Evolutionary conservation across 2,888 invertebrate species (phyloP), one percentile per base, ranked within the genome.

Genomic region (Scaptomyza cyrtandrae): DNA sequence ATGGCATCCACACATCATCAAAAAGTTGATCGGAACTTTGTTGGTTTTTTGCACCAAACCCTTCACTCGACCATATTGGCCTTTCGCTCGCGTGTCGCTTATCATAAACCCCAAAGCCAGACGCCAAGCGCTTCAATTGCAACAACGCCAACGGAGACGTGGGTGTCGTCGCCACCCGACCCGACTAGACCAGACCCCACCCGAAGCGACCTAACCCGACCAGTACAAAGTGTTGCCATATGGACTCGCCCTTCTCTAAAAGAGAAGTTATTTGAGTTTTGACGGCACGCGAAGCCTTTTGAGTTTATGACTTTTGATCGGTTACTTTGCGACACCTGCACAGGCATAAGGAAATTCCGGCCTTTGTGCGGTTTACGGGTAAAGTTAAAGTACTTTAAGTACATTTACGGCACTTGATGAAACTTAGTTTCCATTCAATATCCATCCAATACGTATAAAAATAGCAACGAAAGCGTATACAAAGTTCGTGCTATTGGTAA

Each of bases 361-460:
- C 57, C 58, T 50, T 61, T 73, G 80, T 84, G 87, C 78, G 83
- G 76, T 71, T 78, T 60, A 55, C 43, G 63, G 71, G 50, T 58
- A 84, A 73, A 86, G 85, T 82, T 82, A 58, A 77, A 82, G 82
- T 89, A 84, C 65, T 80, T 82, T 82, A 89, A 88, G 86, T 88
- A 70, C 78, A 70, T 67, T 86, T 88, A 75, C 71, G 75, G 61
- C 76, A 75, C 76, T 74, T 70, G 50, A 44, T 39, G 13, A 44
- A 67, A 67, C 49, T 45, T n/a, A 16, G 4, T 27, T 53, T 37
- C 31, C 31, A 50, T 49, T 19, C n/a, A n/a, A 27, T 14, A 27
- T 52, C 9, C 27, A 50, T 39, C 9, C 27, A 50, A 13, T 43
- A 16, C 31, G 6, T 41, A 43, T 54, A 35, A 13, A 33, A 24